A percentile compares a stretch with the other conserved stretches of the same genome.
Conservation (phyloP, 1,140 invertebrate species). For the Eriosoma lanigerum region DNA sequence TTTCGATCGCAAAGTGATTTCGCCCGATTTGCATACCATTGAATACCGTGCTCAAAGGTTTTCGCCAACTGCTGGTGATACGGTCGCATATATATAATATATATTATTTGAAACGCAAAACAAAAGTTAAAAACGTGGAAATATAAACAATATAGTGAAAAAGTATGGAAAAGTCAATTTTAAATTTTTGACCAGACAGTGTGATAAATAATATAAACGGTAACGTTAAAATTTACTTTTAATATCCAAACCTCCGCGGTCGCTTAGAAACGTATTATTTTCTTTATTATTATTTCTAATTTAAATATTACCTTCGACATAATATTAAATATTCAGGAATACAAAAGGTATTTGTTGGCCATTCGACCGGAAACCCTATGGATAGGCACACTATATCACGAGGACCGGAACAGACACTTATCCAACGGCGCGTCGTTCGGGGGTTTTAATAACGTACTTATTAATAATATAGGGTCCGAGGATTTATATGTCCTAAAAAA, state of each 20-base stretch:
- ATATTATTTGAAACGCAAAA: too few species aligned
- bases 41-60: constrained; percentile 9
- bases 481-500: too few species aligned
- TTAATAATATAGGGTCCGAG: background rate
- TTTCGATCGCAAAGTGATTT: constrained; percentile 10
- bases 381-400: too few species aligned
- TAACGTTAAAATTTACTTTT: too few species aligned
- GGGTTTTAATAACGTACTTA: background rate
- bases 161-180: too few species aligned
- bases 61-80: background rate
- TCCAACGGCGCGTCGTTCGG: background rate
- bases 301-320: too few species aligned
- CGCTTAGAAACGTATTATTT: too few species aligned
- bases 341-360: background rate
- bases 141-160: background rate
- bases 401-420: background rate
- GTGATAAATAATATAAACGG: too few species aligned
- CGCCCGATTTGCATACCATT: background rate
- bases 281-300: too few species aligned
- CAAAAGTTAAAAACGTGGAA: too few species aligned
- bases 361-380: background rate
- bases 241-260: too few species aligned
- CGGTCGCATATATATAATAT: background rate
- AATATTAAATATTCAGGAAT: background rate
- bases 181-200: too few species aligned